Evolutionary conservation across 2,888 invertebrate genomes (phyloP).

Genomic region (Hydroisotoma schaefferi): DNA sequence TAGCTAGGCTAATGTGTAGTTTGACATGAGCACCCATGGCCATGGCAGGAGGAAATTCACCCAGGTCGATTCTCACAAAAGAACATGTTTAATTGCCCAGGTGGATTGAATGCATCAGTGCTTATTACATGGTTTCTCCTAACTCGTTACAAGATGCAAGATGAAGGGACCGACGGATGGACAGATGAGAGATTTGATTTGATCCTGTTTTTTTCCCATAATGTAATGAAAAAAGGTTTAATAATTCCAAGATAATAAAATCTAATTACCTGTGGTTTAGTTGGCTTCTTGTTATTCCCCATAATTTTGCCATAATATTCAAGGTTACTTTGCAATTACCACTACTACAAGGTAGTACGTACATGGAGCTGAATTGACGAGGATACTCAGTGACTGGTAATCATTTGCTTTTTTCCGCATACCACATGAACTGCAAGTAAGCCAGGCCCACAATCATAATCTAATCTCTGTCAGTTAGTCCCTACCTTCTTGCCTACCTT

Average conservation of each 20-base stretch:
- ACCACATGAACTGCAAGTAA: too few species aligned
- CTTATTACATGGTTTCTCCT: too few species aligned
- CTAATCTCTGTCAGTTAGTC: slow-evolving; percentile 7
- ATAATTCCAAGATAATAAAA: slow-evolving; percentile 17
- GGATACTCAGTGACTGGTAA: not conserved
- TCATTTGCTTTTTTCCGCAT: slow-evolving; percentile 11
- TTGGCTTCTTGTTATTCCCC: slow-evolving; percentile 9
- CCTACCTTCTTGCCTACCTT: too few species aligned
- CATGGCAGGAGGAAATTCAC: slow-evolving; percentile 2
- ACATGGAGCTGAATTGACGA: not conserved
- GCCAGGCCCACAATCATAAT: not conserved
- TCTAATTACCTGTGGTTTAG: slow-evolving; percentile 14
- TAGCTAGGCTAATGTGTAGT: too few species aligned
- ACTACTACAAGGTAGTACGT: too few species aligned
- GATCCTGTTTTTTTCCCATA: not conserved
- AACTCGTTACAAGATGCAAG: not conserved
- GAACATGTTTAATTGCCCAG: not conserved
- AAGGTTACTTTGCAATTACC: slow-evolving; percentile 31
- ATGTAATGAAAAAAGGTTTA: not conserved
- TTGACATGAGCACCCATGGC: slow-evolving; percentile 7
- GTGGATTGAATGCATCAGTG: not conserved
- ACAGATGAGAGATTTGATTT: slow-evolving; percentile 5
- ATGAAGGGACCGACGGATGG: slow-evolving; percentile 1
- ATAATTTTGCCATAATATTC: slow-evolving; percentile 15
- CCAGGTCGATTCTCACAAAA: not conserved